phyloP scores from a whole-genome alignment of 2,113 vertebrate species.

The Malurus alboscapulatus region DNA sequence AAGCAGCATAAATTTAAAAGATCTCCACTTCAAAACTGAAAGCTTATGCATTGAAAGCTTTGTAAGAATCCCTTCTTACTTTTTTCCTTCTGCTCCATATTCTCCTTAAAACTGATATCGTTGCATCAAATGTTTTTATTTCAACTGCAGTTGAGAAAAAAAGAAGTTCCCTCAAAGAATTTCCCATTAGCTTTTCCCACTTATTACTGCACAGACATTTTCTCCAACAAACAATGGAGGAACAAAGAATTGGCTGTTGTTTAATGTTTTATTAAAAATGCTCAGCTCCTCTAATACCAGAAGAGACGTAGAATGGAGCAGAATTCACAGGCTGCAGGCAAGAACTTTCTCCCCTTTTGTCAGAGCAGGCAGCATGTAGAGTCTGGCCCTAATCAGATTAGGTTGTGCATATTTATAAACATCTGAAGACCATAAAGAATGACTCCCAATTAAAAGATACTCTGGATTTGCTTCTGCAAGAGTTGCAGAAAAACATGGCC shows the following conservation, averaged over 20 bases:
- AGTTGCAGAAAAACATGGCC: background rate
- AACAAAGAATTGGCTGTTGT: background rate
- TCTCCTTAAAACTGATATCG: conserved; percentile 1
- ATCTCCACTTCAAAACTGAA: conserved; percentile 25
- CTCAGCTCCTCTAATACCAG: background rate
- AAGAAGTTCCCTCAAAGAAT: background rate
- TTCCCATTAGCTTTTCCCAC: background rate
- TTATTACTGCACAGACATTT: background rate
- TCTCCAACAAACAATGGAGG: background rate
- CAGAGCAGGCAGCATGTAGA: conserved; percentile 44
- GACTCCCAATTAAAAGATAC: conserved; percentile 53
- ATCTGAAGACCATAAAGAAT: conserved; percentile 62
- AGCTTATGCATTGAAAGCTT: background rate
- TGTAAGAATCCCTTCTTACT: background rate
- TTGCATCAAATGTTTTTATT: conserved; percentile 1
- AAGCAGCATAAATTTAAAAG: conserved; percentile 44
- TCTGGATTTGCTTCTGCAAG: conserved; percentile 59
- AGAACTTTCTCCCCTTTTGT: conserved; percentile 32
- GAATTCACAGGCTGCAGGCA: conserved; percentile 34
- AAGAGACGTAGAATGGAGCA: background rate
- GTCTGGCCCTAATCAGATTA: conserved; percentile 59
- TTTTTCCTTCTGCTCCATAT: background rate
- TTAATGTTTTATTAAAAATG: background rate
- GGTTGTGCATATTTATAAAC: conserved; percentile 54
- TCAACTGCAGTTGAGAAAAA: background rate